Conservation (phyloP, 2,888 invertebrate genomes). For the Drosophila melanosoma region DNA sequence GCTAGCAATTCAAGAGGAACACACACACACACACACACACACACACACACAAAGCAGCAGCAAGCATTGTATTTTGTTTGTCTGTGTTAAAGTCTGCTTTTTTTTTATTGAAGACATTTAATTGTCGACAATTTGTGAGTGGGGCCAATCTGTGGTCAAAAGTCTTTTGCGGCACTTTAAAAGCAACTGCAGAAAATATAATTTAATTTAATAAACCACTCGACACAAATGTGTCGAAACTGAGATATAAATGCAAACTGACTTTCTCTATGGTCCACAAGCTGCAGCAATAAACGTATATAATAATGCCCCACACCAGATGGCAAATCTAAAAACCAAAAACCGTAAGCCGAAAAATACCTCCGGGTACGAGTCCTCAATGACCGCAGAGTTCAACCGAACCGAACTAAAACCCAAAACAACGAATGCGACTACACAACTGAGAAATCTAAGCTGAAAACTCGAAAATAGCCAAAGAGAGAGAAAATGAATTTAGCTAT, state of each 20-base stretch:
- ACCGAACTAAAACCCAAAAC: constrained; percentile 14
- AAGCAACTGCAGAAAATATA: constrained; percentile 39
- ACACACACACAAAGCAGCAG: constrained; percentile 25
- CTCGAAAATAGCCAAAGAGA: constrained; percentile 21
- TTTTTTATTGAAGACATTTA: constrained; percentile 64
- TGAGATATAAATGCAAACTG: constrained; percentile 21
- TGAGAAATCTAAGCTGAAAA: constrained; percentile 30
- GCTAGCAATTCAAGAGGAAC: constrained; percentile 74
- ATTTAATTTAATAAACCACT: constrained; percentile 68
- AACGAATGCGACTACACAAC: constrained; percentile 45
- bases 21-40: constrained; percentile 32
- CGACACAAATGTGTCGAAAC: neutral
- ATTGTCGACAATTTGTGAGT: constrained; percentile 71
- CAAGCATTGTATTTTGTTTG: constrained; percentile 21
- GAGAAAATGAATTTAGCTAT: constrained; percentile 73
- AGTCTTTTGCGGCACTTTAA: constrained; percentile 53
- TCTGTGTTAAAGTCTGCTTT: constrained; percentile 26
- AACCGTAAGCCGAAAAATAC: constrained; percentile 30
- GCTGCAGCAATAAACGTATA: constrained; percentile 67
- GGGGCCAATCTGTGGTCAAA: constrained; percentile 13
- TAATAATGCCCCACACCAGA: constrained; percentile 50
- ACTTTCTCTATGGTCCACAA: constrained; percentile 16
- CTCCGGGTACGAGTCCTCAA: constrained; percentile 4
- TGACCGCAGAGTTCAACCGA: constrained; percentile 16
- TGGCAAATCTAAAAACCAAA: constrained; percentile 26